These are phyloP conservation scores for Pangasius macronema DNA, from an alignment of 2,797 vertebrate species.

Conservation along the genomic window DNA sequence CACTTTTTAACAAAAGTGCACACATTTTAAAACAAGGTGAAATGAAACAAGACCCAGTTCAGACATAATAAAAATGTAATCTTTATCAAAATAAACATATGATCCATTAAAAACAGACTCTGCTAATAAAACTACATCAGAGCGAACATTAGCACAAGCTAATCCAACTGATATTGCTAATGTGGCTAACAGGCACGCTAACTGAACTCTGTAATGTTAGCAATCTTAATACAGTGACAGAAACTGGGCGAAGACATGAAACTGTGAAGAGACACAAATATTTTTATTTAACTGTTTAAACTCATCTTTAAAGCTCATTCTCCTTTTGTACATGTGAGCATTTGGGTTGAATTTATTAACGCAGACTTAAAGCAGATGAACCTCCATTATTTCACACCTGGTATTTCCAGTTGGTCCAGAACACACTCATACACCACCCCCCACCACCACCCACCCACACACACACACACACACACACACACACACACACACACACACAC, in stretches of 20 bases:
- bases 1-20: background rate
- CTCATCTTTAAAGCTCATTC: background rate
- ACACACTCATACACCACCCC: slow-evolving; percentile 3
- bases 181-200: background rate
- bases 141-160: background rate
- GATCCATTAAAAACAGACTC: background rate
- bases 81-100: background rate
- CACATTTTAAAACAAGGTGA: background rate
- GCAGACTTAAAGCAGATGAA: no score
- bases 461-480: background rate
- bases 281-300: background rate
- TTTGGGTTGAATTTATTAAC: background rate
- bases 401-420: slow-evolving; percentile 4
- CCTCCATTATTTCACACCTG: background rate
- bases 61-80: background rate
- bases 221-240: background rate
- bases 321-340: background rate
- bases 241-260: background rate
- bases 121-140: background rate
- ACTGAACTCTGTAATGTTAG: background rate
- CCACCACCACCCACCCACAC: background rate
- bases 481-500: background rate
- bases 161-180: background rate
- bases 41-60: background rate
- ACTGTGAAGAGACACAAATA: background rate